These are phyloP conservation scores for Prinia subflava DNA, from an alignment of 2,113 vertebrate species.

Conservation along the genomic window DNA sequence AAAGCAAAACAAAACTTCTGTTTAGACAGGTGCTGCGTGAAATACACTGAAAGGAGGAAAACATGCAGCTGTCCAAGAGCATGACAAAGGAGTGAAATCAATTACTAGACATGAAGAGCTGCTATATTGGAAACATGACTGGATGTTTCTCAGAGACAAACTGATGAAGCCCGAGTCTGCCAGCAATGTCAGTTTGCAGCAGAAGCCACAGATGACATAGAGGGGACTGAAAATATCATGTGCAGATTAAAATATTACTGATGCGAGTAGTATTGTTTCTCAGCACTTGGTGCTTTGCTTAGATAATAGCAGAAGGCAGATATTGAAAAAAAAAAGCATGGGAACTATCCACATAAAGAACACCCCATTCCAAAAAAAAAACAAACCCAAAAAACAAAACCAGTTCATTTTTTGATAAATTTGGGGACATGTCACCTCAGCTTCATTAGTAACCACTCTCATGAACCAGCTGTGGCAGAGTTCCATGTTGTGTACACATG, in stretches of 20 bases:
- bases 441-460: not conserved
- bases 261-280: not conserved
- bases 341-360: not conserved
- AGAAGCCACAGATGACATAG: not conserved
- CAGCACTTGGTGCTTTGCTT: not conserved
- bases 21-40: slow-evolving; percentile 11
- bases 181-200: not conserved
- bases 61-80: not conserved
- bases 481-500: not conserved
- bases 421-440: not conserved
- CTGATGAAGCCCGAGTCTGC: not conserved
- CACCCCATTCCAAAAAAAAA: fast-evolving
- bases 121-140: not conserved
- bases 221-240: not conserved
- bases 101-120: not conserved
- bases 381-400: not conserved
- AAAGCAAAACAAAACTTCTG: not conserved
- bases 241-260: not conserved
- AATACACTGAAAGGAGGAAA: not conserved
- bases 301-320: not conserved
- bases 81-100: not conserved
- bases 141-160: not conserved
- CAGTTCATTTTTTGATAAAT: not conserved
- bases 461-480: not conserved
- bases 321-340: not conserved